Base-by-base conservation (phyloP, 1,140 invertebrate genomes). In the Nilaparvata lugens region DNA sequence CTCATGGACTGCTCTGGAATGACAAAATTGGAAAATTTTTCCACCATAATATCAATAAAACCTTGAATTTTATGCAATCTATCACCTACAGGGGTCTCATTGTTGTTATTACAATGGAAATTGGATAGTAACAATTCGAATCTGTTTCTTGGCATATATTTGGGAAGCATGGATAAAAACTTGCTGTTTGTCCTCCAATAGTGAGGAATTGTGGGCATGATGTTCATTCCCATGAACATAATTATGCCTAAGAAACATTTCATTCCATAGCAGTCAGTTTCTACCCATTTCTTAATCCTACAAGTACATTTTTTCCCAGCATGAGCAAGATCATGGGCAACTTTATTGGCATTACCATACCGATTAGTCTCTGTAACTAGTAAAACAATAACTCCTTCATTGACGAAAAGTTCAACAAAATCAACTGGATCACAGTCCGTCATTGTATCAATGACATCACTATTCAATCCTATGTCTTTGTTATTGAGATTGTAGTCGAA, bases 21-120 rank as follows among this genome's bases (percentile, higher is more conserved):
- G 14, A 64, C 63, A 18, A 64, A 38, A 38, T 64, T 64, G 45
- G 65, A 56, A 57, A 64, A 70, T 28, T 62, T 65, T 35, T 58
- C 56, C 21, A 59, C 51, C 16, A 69, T 21, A 40, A 54, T 58
- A 38, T 67, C 58, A 42, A 67, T 25, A 13, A 66, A 57, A 35
- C 55, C 48, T 56, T 52, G 56, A 25, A 68, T 64, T 62, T 71
- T 69, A 38, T 24, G 43, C 48, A 69, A 43, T 64, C 61, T 23
- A 23, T 62, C 57, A 59, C 57, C 60, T 38, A 38, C 54, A 43
- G 54, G 48, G 23, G 35, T 48, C 40, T 55, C 52, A 53, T 67
- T 53, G 62, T 68, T 66, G 19, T 69, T 56, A 13, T 45, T 45
- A 65, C 65, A 71, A 56, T 67, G 67, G 16, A 63, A 60, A 40